Evolutionary conservation across 2,888 invertebrate genomes (phyloP).

Genomic region (Folsomia candida): DNA sequence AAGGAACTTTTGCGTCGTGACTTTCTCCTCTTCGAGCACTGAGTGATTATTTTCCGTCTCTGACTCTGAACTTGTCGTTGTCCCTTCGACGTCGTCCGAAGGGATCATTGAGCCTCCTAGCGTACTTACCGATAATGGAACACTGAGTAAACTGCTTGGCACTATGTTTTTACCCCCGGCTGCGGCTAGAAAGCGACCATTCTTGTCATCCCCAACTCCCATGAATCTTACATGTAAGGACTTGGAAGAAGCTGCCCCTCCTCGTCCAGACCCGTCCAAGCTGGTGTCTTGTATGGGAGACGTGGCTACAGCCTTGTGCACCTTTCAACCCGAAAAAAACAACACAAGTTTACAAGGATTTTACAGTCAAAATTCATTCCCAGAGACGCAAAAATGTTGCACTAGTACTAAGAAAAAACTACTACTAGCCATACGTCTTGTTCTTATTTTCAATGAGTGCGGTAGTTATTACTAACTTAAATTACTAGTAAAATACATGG

Average conservation of each 20-base stretch:
- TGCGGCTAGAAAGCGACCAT: constrained; percentile 63
- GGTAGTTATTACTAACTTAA: too few species aligned
- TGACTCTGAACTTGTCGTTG: constrained; percentile 75
- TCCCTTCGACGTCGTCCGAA: constrained; percentile 50
- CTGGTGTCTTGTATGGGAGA: constrained; percentile 80
- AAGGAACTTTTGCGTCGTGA: constrained; percentile 87
- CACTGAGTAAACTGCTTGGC: constrained; percentile 52
- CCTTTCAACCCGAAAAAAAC: constrained; percentile 47
- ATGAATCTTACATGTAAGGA: constrained; percentile 50
- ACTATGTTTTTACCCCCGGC: constrained; percentile 44
- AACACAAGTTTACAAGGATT: constrained; percentile 40
- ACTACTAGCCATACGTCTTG: too few species aligned
- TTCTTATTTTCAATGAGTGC: too few species aligned
- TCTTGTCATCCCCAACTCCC: constrained; percentile 56
- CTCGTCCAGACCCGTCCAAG: constrained; percentile 58
- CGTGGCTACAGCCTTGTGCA: constrained; percentile 87
- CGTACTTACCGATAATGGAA: constrained; percentile 48
- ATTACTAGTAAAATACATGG: too few species aligned
- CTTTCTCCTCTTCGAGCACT: constrained; percentile 84
- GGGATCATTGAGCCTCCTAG: constrained; percentile 53
- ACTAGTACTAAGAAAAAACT: too few species aligned
- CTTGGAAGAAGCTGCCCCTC: constrained; percentile 38
- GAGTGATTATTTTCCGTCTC: constrained; percentile 87
- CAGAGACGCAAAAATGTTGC: neutral
- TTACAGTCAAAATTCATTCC: constrained; percentile 29